phyloP scores from a whole-genome alignment of 1,140 invertebrate species.

The Pachypeltis micranthus region DNA sequence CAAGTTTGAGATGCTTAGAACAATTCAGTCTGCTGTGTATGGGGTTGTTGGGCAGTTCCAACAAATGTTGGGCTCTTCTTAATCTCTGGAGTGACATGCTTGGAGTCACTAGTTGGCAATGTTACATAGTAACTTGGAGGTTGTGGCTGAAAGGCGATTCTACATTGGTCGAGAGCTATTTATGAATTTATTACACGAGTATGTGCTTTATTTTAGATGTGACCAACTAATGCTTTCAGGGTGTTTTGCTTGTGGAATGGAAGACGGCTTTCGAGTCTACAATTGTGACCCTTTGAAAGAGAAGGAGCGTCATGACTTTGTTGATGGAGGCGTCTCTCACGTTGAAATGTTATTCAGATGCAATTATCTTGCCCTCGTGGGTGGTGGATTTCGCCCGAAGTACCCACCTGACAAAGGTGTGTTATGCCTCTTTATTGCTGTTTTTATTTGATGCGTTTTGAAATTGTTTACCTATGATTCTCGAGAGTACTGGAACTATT shows the following conservation, averaged over 20 bases:
- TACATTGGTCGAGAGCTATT: background rate
- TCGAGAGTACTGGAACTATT: background rate
- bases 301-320: slow-evolving; percentile 85
- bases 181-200: background rate
- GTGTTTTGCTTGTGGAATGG: slow-evolving; percentile 95
- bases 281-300: slow-evolving; percentile 95
- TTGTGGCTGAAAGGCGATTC: background rate
- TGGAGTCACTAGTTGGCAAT: background rate
- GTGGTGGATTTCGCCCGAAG: slow-evolving; percentile 78
- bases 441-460: background rate
- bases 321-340: slow-evolving; percentile 78
- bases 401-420: slow-evolving; percentile 85
- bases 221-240: slow-evolving; percentile 46
- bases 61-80: background rate
- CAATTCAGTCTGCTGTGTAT: too few species aligned
- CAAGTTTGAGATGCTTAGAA: too few species aligned
- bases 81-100: background rate
- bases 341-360: slow-evolving; percentile 97
- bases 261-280: slow-evolving; percentile 93
- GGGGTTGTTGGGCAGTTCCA: too few species aligned
- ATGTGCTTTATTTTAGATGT: background rate
- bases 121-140: background rate
- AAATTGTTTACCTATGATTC: too few species aligned
- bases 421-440: slow-evolving; percentile 7
- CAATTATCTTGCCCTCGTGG: slow-evolving; percentile 92